Evolutionary conservation across 2,797 vertebrate genomes (phyloP).

Genomic region (Chaetophractus vellerosus): DNA sequence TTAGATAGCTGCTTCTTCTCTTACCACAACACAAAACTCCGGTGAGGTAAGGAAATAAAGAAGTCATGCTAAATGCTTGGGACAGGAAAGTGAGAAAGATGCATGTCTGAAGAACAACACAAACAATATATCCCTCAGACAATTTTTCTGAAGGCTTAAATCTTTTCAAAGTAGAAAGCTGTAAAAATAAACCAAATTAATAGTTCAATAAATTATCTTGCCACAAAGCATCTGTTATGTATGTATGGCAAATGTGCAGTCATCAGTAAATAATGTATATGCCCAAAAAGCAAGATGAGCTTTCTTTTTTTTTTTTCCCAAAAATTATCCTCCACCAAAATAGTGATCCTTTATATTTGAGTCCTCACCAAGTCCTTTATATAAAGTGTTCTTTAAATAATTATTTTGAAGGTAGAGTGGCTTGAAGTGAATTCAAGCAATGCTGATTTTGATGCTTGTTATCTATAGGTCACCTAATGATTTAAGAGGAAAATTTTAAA

Average conservation of each 20-base stretch:
- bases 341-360: not conserved
- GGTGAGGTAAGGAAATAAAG: not conserved
- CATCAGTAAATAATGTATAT: not conserved
- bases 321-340: not conserved
- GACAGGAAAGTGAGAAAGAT: not conserved
- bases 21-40: not conserved
- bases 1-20: not conserved
- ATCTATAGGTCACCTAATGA: not conserved
- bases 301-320: not conserved
- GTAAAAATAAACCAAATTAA: slow-evolving; percentile 12
- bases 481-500: not conserved
- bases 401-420: not conserved
- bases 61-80: not conserved
- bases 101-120: not conserved
- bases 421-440: not conserved
- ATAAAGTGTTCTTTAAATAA: not conserved
- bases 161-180: not conserved
- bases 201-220: not conserved
- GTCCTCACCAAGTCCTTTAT: not conserved
- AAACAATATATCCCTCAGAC: not conserved
- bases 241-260: rapidly evolving
- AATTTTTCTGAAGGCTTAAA: not conserved
- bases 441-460: not conserved
- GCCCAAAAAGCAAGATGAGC: not conserved
- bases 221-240: not conserved